These are phyloP conservation scores for Crocidura indochinensis DNA, from an alignment of 2,797 vertebrate species.

Conservation along the genomic window DNA sequence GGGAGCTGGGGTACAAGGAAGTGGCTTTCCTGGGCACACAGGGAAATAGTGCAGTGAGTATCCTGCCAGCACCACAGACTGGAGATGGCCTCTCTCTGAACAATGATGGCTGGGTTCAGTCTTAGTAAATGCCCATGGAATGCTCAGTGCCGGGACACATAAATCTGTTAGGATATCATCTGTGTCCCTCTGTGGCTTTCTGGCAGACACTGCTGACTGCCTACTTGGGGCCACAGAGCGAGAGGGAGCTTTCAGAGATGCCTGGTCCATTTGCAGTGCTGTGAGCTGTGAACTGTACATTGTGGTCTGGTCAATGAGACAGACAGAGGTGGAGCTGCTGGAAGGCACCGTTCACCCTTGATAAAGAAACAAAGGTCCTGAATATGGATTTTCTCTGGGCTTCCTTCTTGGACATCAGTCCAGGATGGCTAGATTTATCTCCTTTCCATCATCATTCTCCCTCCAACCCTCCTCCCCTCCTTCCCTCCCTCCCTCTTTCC, in stretches of 20 bases:
- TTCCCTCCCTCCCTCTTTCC: no score
- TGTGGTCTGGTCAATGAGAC: neutral
- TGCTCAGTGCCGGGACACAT: neutral
- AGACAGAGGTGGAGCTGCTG: neutral
- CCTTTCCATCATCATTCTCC: no score
- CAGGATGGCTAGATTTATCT: no score
- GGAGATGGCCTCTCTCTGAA: neutral
- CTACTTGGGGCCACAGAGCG: neutral
- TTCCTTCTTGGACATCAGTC: neutral
- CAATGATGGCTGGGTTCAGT: neutral
- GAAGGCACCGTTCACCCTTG: neutral
- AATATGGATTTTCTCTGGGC: conserved; percentile 3
- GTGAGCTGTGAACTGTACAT: neutral
- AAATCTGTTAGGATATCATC: neutral
- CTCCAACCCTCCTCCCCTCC: no score
- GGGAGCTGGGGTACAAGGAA: no score
- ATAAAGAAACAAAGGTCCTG: neutral
- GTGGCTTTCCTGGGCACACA: no score
- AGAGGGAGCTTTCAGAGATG: no score
- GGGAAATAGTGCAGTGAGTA: no score
- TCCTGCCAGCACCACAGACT: no score
- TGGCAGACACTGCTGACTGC: neutral
- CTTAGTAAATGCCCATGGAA: conserved; percentile 20
- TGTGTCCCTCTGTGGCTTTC: neutral
- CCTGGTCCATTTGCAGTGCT: no score